Conservation (phyloP, 37 sponge, comb jelly and placozoan genomes). For the Spongilla lacustris region DNA sequence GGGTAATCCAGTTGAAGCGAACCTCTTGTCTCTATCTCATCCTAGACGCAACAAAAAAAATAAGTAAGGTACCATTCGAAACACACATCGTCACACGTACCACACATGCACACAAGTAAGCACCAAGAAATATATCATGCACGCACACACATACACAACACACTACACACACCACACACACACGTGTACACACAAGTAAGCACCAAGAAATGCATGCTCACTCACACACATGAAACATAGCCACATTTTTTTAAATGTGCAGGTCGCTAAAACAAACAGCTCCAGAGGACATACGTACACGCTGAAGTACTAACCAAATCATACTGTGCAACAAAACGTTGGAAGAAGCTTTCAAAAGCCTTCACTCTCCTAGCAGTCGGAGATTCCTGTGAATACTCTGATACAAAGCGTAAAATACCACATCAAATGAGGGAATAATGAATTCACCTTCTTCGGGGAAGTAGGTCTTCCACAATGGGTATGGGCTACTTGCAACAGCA, state of each 20-base stretch:
- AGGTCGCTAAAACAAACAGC: too few relatives aligned
- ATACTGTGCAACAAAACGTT: not conserved
- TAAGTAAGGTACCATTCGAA: too few relatives aligned
- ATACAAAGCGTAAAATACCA: not conserved
- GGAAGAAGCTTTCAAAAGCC: conserved; percentile 61
- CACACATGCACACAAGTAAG: too few relatives aligned
- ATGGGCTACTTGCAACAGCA: conserved; percentile 36
- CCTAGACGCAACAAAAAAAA: too few relatives aligned
- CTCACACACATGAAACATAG: not conserved
- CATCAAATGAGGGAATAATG: not conserved
- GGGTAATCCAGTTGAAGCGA: conserved; percentile 53
- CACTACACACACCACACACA: not conserved
- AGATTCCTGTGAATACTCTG: conserved; percentile 21
- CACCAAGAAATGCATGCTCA: not conserved
- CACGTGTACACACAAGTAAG: not conserved
- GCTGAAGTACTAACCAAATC: conserved; percentile 31
- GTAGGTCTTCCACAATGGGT: conserved; percentile 65
- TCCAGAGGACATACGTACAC: not conserved
- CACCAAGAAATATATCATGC: too few relatives aligned
- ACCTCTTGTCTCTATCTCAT: conserved; percentile 42
- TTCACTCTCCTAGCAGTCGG: conserved; percentile 11
- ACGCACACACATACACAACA: not conserved
- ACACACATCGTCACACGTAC: too few relatives aligned
- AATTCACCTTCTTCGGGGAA: conserved; percentile 60
- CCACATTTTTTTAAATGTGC: too few relatives aligned